Evolutionary conservation across 2,797 vertebrate species (phyloP).

Genomic region (Nyctibius grandis): DNA sequence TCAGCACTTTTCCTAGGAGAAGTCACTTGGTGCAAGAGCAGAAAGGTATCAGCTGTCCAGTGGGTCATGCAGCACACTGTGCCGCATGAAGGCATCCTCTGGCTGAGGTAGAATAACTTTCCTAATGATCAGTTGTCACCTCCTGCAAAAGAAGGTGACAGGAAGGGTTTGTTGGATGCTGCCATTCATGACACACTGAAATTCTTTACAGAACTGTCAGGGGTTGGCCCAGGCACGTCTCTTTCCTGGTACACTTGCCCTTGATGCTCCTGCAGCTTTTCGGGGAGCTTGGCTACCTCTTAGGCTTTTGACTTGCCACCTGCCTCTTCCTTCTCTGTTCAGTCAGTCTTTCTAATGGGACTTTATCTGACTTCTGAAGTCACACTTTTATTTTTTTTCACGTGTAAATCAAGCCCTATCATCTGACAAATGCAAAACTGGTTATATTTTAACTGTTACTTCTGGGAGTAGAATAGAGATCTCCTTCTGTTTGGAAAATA

Average conservation of each 20-base stretch:
- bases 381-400: background rate
- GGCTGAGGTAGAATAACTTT: background rate
- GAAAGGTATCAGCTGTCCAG: background rate
- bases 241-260: background rate
- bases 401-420: background rate
- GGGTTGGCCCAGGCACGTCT: background rate
- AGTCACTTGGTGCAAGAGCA: background rate
- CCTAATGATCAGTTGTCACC: background rate
- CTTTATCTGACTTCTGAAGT: background rate
- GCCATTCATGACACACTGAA: background rate
- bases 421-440: background rate
- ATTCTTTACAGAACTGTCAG: background rate
- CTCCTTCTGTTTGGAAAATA: background rate
- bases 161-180: background rate
- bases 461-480: background rate
- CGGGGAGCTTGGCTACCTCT: background rate
- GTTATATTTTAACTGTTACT: background rate
- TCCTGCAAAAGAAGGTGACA: background rate
- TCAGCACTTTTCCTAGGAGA: background rate
- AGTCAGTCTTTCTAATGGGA: background rate
- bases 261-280: background rate
- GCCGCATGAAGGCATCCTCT: rapidly evolving
- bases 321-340: background rate
- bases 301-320: background rate
- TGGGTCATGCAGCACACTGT: background rate